A percentile compares a stretch with the other conserved stretches of the same genome.
Conservation (phyloP, 1,140 invertebrate species). For the Drosophila albomicans region DNA sequence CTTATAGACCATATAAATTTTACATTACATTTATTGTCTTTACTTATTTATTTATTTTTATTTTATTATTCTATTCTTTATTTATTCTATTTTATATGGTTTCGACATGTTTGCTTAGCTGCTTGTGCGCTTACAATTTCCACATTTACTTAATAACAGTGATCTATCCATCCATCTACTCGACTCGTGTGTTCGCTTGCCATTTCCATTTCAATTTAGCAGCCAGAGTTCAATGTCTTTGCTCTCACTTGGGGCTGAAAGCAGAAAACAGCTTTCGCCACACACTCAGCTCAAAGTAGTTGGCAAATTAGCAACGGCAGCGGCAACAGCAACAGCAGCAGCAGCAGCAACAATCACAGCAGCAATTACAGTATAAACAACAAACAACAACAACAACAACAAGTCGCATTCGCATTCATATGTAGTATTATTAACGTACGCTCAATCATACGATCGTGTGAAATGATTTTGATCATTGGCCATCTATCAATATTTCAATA, state of each 20-base stretch:
- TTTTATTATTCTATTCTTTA: too few relatives aligned
- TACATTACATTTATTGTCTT: neutral
- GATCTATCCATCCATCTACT: slow-evolving; percentile 39
- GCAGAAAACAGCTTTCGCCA: slow-evolving; percentile 70
- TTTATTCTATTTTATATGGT: neutral
- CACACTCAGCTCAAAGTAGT: slow-evolving; percentile 59
- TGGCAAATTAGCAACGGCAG: slow-evolving; percentile 75
- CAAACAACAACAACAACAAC: slow-evolving; percentile 23
- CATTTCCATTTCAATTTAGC: slow-evolving; percentile 70
- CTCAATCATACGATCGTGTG: slow-evolving; percentile 72
- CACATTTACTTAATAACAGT: slow-evolving; percentile 72
- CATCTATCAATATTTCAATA: slow-evolving; percentile 73
- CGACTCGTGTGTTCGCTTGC: slow-evolving; percentile 47
- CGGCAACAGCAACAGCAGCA: slow-evolving; percentile 16
- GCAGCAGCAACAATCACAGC: slow-evolving; percentile 57
- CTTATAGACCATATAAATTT: neutral
- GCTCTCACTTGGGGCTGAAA: slow-evolving; percentile 62
- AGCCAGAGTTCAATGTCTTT: slow-evolving; percentile 76
- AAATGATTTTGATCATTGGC: slow-evolving; percentile 78
- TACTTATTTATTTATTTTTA: too few relatives aligned
- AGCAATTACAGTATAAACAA: slow-evolving; percentile 46
- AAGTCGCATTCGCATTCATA: slow-evolving; percentile 37
- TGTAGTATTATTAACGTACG: slow-evolving; percentile 35
- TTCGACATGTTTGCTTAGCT: slow-evolving; percentile 29
- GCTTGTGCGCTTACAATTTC: slow-evolving; percentile 58